These are phyloP conservation scores for Meloidogyne hapla DNA, from an alignment of 1,140 invertebrate species.

Conservation along the genomic window DNA sequence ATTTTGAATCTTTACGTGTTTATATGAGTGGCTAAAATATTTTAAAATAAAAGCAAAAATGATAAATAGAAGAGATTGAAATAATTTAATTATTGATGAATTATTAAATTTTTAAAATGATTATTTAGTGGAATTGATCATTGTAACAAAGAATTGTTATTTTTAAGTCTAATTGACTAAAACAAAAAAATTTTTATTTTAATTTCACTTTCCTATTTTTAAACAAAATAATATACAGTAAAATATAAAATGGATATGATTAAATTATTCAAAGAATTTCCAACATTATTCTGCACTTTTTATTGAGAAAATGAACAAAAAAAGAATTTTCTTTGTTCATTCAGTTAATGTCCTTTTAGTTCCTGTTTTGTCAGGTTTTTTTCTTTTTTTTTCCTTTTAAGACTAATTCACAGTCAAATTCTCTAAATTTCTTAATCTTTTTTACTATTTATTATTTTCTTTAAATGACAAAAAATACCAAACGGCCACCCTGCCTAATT, in stretches of 20 bases:
- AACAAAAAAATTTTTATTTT: too few species aligned
- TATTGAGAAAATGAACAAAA: not conserved
- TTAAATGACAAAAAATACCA: too few species aligned
- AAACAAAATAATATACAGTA: not conserved
- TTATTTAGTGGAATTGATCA: too few species aligned
- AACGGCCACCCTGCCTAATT: not conserved
- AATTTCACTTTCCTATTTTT: too few species aligned
- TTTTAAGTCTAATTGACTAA: too few species aligned
- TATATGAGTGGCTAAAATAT: too few species aligned
- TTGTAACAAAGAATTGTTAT: too few species aligned
- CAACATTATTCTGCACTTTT: not conserved
- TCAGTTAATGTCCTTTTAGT: not conserved
- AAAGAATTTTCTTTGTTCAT: not conserved
- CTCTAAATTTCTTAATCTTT: not conserved
- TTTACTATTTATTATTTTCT: not conserved
- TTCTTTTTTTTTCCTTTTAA: not conserved
- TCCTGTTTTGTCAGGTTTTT: not conserved
- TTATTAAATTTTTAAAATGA: too few species aligned
- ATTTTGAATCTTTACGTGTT: too few species aligned
- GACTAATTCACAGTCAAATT: not conserved
- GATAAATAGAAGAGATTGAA: too few species aligned
- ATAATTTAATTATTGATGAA: too few species aligned
- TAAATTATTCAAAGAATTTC: slow-evolving; percentile 4
- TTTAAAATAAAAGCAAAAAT: too few species aligned
- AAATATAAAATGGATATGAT: not conserved